phyloP scores from a whole-genome alignment of 2,797 vertebrate genomes.

The Myotis myotis region DNA sequence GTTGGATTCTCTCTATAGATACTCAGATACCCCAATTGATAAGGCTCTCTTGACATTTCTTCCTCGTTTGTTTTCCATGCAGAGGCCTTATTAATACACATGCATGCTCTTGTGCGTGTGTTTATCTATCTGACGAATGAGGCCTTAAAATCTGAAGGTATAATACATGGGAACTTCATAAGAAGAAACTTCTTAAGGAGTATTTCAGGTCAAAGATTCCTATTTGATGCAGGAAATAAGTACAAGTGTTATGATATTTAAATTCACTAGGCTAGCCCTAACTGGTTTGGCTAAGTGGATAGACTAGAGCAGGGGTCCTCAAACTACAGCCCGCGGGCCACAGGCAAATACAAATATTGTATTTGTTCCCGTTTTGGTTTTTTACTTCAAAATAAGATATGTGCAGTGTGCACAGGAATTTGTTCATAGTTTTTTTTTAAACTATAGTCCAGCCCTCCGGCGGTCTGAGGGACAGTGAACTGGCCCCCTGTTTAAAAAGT shows the following conservation, averaged over 20 bases:
- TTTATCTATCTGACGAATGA: constrained; percentile 77
- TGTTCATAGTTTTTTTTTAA: too few relatives aligned
- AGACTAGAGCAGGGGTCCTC: too few relatives aligned
- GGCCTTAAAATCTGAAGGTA: constrained; percentile 45
- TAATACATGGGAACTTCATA: constrained; percentile 3
- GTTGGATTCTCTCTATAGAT: constrained; percentile 62
- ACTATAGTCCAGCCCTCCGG: too few relatives aligned
- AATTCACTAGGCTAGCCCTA: not conserved
- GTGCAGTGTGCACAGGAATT: too few relatives aligned
- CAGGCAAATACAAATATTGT: too few relatives aligned
- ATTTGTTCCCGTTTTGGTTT: too few relatives aligned
- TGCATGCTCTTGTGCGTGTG: not conserved
- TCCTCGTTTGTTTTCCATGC: constrained; percentile 70
- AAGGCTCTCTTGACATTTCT: constrained; percentile 58
- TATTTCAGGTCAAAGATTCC: constrained; percentile 46
- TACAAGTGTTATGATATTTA: not conserved
- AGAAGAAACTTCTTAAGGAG: constrained; percentile 56
- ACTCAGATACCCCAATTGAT: constrained; percentile 59
- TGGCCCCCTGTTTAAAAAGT: too few relatives aligned
- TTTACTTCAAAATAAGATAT: too few relatives aligned
- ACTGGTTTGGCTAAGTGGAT: too few relatives aligned
- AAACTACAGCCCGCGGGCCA: too few relatives aligned
- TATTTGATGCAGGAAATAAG: not conserved
- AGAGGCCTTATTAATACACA: constrained; percentile 66
- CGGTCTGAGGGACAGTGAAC: too few relatives aligned